Percentiles rank a stretch among this genome's conserved stretches.
phyloP scores from a whole-genome alignment of 2,113 vertebrate species.

The Callipepla californica region DNA sequence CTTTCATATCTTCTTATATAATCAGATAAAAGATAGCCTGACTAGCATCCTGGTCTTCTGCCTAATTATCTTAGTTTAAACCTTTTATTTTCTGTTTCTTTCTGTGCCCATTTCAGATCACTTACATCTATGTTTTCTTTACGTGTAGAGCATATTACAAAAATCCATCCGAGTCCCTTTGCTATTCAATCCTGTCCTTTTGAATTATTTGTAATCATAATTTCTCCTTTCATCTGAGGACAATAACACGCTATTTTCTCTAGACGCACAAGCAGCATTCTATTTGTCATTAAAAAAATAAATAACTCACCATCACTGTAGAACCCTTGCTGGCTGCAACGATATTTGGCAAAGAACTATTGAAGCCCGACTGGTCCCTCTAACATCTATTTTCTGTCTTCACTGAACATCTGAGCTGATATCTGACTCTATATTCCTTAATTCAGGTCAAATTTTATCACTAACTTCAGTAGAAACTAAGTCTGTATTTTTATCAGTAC shows the following conservation, averaged over 20 bases:
- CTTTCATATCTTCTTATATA: background rate
- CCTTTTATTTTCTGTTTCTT: background rate
- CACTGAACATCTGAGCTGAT: background rate
- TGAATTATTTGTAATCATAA: background rate
- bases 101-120: background rate
- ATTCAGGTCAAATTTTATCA: background rate
- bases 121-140: constrained; percentile 6
- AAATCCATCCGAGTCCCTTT: background rate
- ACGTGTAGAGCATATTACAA: background rate
- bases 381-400: background rate
- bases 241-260: background rate
- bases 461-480: background rate
- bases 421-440: background rate
- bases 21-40: background rate
- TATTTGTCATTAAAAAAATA: background rate
- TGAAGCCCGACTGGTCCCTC: background rate
- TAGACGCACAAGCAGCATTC: background rate
- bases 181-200: background rate
- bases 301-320: background rate
- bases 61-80: constrained; percentile 6
- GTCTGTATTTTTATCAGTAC: background rate
- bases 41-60: background rate
- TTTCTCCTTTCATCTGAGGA: background rate
- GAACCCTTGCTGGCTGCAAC: background rate
- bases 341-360: constrained; percentile 13